These are phyloP conservation scores for Lithophane leautieri DNA, from an alignment of 2,888 invertebrate genomes.

Conservation along the genomic window DNA sequence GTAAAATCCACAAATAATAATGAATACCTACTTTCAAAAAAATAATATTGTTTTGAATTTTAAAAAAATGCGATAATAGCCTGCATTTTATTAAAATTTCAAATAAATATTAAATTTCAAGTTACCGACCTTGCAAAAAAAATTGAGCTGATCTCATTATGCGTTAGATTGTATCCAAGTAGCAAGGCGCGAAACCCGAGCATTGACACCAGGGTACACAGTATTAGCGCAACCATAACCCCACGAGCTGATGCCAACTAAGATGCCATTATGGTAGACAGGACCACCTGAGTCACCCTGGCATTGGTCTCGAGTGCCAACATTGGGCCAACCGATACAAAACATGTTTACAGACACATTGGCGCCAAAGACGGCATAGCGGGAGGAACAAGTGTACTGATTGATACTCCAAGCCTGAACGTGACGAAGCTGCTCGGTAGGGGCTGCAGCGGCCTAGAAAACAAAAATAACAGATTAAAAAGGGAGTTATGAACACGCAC, in stretches of 20 bases:
- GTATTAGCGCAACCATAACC: constrained; percentile 67
- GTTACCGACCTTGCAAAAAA: not conserved
- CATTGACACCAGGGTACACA: constrained; percentile 71
- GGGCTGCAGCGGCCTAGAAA: constrained; percentile 32
- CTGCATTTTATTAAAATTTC: not conserved
- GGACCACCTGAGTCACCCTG: constrained; percentile 77
- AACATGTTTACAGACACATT: constrained; percentile 76
- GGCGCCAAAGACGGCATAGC: constrained; percentile 47
- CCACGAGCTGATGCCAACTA: constrained; percentile 73
- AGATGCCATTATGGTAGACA: constrained; percentile 71
- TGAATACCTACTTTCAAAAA: not conserved
- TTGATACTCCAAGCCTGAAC: constrained; percentile 74
- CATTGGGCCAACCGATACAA: constrained; percentile 76
- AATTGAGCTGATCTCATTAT: constrained; percentile 34
- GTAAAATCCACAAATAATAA: constrained; percentile 4
- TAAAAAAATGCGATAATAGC: not conserved
- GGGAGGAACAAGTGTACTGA: constrained; percentile 65
- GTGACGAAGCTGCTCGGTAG: constrained; percentile 70
- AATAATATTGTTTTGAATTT: not conserved
- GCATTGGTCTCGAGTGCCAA: constrained; percentile 76
- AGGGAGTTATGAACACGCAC: too few species aligned
- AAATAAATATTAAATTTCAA: not conserved
- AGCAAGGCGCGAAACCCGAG: constrained; percentile 72
- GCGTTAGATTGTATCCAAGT: constrained; percentile 72
- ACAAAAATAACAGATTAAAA: not conserved